These are phyloP conservation scores for Recurvirostra avosetta DNA, from an alignment of 2,113 vertebrate genomes.

Conservation along the genomic window DNA sequence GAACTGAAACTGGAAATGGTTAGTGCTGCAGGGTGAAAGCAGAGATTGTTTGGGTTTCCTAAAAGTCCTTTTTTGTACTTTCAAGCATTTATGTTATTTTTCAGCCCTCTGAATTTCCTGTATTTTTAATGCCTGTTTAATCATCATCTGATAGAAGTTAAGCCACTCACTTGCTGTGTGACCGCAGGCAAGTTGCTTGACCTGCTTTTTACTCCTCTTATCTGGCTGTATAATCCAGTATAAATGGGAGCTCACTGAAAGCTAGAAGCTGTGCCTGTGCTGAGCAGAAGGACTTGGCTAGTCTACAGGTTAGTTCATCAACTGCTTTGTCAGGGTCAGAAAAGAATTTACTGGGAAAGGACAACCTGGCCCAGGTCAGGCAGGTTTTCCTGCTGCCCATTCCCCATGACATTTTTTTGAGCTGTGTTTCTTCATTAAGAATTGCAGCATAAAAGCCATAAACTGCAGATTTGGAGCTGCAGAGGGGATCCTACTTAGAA, in stretches of 20 bases:
- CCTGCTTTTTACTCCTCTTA: constrained; percentile 41
- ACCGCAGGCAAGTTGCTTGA: constrained; percentile 33
- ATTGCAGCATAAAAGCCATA: neutral
- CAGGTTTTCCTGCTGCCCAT: neutral
- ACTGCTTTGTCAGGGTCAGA: neutral
- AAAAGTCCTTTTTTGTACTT: neutral
- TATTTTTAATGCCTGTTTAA: constrained; percentile 8
- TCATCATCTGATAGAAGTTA: neutral
- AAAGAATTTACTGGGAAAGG: neutral
- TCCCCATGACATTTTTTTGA: neutral
- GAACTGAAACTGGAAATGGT: neutral
- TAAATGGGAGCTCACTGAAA: neutral
- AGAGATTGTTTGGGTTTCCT: neutral
- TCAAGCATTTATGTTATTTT: neutral
- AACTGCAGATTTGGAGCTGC: neutral
- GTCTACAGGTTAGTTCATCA: neutral
- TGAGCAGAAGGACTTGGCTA: neutral
- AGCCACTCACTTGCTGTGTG: constrained; percentile 8
- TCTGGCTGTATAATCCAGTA: constrained; percentile 13
- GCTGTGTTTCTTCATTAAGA: neutral
- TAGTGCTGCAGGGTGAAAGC: neutral
- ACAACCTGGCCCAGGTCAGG: neutral
- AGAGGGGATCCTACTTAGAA: neutral
- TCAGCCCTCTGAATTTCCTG: neutral
- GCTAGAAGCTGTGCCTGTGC: neutral